A percentile compares a stretch with the other conserved stretches of the same genome.
Evolutionary conservation across 2,888 invertebrate genomes (phyloP).

Genomic region (Acanthococcus lagerstroemiae): DNA sequence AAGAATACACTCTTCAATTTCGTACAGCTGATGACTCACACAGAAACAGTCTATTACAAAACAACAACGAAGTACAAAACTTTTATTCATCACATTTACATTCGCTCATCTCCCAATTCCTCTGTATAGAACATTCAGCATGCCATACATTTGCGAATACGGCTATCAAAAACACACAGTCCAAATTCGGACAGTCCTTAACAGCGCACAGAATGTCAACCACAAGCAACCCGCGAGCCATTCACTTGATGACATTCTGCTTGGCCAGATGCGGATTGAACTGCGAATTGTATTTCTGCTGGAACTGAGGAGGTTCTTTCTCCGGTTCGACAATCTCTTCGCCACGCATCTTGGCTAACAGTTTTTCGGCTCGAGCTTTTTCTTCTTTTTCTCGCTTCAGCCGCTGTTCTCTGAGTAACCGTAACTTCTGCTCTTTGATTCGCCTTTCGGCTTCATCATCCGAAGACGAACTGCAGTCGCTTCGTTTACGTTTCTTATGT

Average conservation of each 20-base stretch:
- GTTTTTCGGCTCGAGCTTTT: conserved; percentile 55
- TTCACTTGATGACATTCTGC: conserved; percentile 50
- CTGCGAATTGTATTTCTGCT: conserved; percentile 87
- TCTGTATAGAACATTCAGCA: no score
- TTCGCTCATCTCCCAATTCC: no score
- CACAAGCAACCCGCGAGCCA: no score
- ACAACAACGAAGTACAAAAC: no score
- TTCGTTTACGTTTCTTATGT: conserved; percentile 34
- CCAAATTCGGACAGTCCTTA: no score
- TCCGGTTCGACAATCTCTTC: conserved; percentile 39
- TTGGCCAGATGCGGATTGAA: conserved; percentile 86
- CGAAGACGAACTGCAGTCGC: conserved; percentile 1
- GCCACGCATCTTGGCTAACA: conserved; percentile 61
- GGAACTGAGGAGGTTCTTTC: conserved; percentile 42
- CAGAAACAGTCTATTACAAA: no score
- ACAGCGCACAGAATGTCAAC: no score
- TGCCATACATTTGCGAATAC: no score
- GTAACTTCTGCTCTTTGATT: background rate
- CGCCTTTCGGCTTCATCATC: background rate
- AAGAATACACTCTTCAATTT: no score
- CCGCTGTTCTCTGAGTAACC: conserved; percentile 58
- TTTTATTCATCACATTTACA: no score
- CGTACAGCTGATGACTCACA: no score
- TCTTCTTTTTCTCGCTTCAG: conserved; percentile 73
- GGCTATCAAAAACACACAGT: no score